phyloP scores from a whole-genome alignment of 2,113 vertebrate genomes.

The Nerophis ophidion region DNA sequence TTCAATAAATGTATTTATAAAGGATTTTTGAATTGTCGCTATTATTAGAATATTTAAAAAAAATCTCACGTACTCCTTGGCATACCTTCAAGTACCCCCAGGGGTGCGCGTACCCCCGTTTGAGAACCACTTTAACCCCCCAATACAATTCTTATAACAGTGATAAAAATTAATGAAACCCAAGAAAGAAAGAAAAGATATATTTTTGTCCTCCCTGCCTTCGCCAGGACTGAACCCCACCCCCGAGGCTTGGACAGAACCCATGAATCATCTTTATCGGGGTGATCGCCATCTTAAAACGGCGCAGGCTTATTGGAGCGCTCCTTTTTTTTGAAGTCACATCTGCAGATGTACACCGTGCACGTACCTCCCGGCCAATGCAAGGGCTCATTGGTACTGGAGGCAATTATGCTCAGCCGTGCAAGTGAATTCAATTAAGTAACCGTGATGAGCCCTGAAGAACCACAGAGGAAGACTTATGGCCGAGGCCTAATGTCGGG shows the following conservation, averaged over 20 bases:
- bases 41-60: no score
- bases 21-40: no score
- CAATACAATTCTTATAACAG: no score
- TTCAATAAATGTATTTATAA: no score
- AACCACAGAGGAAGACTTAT: slow-evolving; percentile 52
- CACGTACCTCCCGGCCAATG: slow-evolving; percentile 29
- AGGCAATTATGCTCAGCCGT: slow-evolving; percentile 71
- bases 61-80: no score
- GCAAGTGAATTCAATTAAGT: slow-evolving; percentile 70
- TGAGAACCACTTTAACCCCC: no score
- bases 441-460: slow-evolving; percentile 62
- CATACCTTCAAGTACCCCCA: no score
- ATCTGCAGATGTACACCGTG: slow-evolving; percentile 48
- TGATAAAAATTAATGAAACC: not conserved
- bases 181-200: not conserved
- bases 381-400: slow-evolving; percentile 49
- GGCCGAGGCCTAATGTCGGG: slow-evolving; percentile 20
- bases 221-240: slow-evolving; percentile 10
- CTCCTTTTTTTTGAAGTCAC: slow-evolving; percentile 35
- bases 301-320: not conserved
- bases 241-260: slow-evolving; percentile 9
- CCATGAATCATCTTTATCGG: slow-evolving; percentile 56
- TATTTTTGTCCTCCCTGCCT: not conserved
- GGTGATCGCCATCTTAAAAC: slow-evolving; percentile 5
- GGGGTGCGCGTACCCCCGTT: no score